phyloP scores from a whole-genome alignment of 2,113 vertebrate genomes.

The Protobothrops mucrosquamatus region DNA sequence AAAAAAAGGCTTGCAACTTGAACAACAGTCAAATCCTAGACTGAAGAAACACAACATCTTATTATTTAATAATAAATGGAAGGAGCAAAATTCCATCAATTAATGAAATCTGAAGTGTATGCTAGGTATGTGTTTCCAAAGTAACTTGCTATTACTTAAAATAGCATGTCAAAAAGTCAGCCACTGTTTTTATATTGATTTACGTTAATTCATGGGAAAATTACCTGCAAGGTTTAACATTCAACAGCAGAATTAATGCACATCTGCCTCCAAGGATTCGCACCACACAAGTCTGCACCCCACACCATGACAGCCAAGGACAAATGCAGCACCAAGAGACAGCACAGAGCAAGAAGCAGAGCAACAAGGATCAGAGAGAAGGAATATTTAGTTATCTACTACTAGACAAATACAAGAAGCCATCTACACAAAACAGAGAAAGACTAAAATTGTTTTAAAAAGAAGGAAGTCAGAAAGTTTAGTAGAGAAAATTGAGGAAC shows the following conservation, averaged over 20 bases:
- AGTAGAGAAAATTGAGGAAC: conserved; percentile 37
- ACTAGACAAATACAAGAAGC: conserved; percentile 64
- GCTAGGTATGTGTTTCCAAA: neutral
- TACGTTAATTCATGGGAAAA: conserved; percentile 66
- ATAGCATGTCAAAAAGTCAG: conserved; percentile 5
- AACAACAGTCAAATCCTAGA: neutral
- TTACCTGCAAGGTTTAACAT: conserved; percentile 78
- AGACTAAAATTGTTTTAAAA: conserved; percentile 62
- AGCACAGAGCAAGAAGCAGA: conserved; percentile 76
- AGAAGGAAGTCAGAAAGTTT: conserved; percentile 56
- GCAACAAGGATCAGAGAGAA: conserved; percentile 74
- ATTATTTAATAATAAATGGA: neutral
- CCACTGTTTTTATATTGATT: conserved; percentile 46
- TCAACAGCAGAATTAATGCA: conserved; percentile 74
- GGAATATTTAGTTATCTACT: conserved; percentile 70
- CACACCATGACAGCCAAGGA: conserved; percentile 79
- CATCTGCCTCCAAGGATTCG: conserved; percentile 72
- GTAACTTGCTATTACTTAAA: conserved; percentile 27
- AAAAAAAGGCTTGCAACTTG: neutral
- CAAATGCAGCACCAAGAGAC: conserved; percentile 76
- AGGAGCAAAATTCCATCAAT: neutral
- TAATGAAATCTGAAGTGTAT: neutral
- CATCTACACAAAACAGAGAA: conserved; percentile 58
- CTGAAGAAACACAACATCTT: neutral
- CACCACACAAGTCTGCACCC: conserved; percentile 72